Conservation (phyloP, 2,113 vertebrate genomes). For the Gulo gulo region DNA sequence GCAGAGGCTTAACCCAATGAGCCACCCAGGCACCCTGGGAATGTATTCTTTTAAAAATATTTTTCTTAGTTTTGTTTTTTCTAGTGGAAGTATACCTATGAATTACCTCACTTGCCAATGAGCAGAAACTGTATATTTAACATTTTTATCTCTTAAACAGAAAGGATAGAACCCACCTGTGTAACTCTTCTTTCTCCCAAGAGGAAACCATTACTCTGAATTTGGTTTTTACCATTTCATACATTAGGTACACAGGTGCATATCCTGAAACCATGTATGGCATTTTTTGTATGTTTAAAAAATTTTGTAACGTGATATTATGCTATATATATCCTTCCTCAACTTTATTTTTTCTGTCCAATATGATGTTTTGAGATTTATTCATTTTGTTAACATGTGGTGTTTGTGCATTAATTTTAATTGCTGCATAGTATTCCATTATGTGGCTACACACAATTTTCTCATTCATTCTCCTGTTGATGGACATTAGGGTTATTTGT, state of each 20-base stretch:
- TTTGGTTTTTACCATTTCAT: slow-evolving; percentile 16
- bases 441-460: neutral
- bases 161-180: neutral
- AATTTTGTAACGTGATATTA: neutral
- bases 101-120: neutral
- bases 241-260: neutral
- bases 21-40: neutral
- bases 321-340: neutral
- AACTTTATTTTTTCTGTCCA: neutral
- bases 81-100: neutral
- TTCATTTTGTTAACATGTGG: neutral
- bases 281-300: neutral
- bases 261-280: neutral
- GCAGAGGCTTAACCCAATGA: neutral
- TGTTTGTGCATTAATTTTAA: slow-evolving; percentile 24
- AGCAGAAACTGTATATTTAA: neutral
- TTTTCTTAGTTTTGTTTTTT: neutral
- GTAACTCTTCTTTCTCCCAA: neutral
- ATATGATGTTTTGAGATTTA: neutral
- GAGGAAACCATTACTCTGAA: neutral
- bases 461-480: slow-evolving; percentile 11
- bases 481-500: neutral
- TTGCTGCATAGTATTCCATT: slow-evolving; percentile 21
- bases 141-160: neutral
- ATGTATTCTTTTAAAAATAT: neutral